Evolutionary conservation across 2,797 vertebrate species (phyloP).

Genomic region (Hippoglossus hippoglossus): DNA sequence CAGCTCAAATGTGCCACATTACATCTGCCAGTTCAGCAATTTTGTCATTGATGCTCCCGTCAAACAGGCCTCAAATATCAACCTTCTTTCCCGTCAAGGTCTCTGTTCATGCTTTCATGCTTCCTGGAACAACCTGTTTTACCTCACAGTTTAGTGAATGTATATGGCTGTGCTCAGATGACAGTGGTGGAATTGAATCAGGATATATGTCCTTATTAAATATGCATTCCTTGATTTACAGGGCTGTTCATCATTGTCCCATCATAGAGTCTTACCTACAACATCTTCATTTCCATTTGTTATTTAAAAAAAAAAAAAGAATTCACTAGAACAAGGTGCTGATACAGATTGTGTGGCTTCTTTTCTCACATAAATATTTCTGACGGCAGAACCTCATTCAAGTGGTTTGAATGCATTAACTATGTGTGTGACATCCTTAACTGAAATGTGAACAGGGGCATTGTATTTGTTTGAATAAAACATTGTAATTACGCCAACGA

Average conservation of each 20-base stretch:
- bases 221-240: constrained; percentile 27
- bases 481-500: not conserved
- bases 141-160: constrained; percentile 16
- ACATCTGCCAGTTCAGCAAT: constrained; percentile 47
- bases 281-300: constrained; percentile 34
- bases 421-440: constrained; percentile 3
- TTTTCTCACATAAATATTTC: constrained; percentile 13
- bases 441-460: constrained; percentile 11
- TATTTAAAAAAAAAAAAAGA: not conserved
- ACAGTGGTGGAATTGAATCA: constrained; percentile 22
- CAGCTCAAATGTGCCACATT: constrained; percentile 18
- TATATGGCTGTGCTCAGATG: constrained; percentile 19
- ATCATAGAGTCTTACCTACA: constrained; percentile 32
- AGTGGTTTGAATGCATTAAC: constrained; percentile 12
- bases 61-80: constrained; percentile 30
- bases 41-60: constrained; percentile 27
- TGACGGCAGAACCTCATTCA: not conserved
- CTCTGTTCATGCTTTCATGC: constrained; percentile 30
- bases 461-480: not conserved
- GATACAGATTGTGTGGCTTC: not conserved
- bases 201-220: constrained; percentile 22
- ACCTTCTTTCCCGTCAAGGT: constrained; percentile 36
- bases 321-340: not conserved
- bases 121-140: constrained; percentile 18
- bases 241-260: constrained; percentile 17